Conservation (phyloP, 2,113 vertebrate genomes). For the Phylloscopus trochiloides region DNA sequence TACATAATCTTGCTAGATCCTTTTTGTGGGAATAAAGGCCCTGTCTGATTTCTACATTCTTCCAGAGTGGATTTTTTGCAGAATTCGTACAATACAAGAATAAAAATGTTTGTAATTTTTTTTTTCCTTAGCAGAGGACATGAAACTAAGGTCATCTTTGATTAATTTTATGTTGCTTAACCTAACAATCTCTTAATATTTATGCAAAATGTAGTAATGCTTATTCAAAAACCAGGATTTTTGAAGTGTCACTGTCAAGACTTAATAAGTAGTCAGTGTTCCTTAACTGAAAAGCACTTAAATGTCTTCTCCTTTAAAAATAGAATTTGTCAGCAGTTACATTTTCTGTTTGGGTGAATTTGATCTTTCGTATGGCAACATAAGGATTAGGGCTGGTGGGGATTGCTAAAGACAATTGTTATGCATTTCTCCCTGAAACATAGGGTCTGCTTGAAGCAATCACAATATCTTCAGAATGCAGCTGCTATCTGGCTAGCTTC, state of each 20-base stretch:
- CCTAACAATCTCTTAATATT: neutral
- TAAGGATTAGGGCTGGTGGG: neutral
- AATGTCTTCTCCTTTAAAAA: neutral
- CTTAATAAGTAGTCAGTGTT: neutral
- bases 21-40: neutral
- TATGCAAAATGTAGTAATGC: neutral
- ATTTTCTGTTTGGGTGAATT: slow-evolving; percentile 10
- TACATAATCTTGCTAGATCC: neutral
- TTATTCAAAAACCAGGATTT: neutral
- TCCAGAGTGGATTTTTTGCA: neutral
- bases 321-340: neutral
- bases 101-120: neutral
- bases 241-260: neutral
- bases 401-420: neutral
- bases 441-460: neutral
- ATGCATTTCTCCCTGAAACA: neutral
- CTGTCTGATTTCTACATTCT: neutral
- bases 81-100: neutral
- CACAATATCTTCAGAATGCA: neutral
- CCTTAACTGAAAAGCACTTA: neutral
- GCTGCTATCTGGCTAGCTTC: neutral
- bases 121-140: neutral
- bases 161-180: neutral
- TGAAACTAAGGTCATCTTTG: neutral
- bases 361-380: neutral